Base-by-base conservation (phyloP, 2,888 invertebrate species). In the Colletes collaris region DNA sequence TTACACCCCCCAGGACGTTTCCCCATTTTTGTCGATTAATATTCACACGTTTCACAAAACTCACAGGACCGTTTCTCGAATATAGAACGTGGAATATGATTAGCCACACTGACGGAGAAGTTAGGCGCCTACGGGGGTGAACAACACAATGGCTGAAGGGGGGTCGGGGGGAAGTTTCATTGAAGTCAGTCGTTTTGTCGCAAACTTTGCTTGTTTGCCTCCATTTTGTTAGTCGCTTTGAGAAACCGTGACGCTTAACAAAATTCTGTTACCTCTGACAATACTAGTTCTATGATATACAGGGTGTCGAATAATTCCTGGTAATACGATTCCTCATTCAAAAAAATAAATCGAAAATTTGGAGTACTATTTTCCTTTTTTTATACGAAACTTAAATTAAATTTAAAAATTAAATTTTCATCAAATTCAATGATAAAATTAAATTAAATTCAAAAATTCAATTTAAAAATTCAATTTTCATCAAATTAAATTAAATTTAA, bases 61-160 rank as follows among this genome's bases (percentile, higher is more conserved):
- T 52, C 16, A 3, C 16, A 13, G 37, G 7, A 50, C 64, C n/a
- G 11, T 2, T 10, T 19, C 40, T 52, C 40, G 53, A 53, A 19
- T 65, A 53, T 53, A 53, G 35, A 65, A 53, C 53, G 40, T 4
- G 59, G 11, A 53, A 53, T 63, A 2, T 11, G 65, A 53, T 71
- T 53, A 65, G 71, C 49, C 13, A 46, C 46, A 13, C 6, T 10
- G 52, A 10, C 55, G 11, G 10, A 8, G 52, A 59, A 76, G 64
- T 65, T 76, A 46, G 19, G 11, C 6, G 59, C 3, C n/a, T 10
- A 11, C 27, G 27, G 11, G 35, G 50, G 11, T 2, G 35, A 19
- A 53, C 62, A 69, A 53, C 40, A 59, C 46, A 59, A 64, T 52
- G 50, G 13, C 58, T 10, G 52, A 70, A 75, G 50, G 52, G 52